phyloP scores from a whole-genome alignment of 2,113 vertebrate species.

The Hippocampus mohnikei region DNA sequence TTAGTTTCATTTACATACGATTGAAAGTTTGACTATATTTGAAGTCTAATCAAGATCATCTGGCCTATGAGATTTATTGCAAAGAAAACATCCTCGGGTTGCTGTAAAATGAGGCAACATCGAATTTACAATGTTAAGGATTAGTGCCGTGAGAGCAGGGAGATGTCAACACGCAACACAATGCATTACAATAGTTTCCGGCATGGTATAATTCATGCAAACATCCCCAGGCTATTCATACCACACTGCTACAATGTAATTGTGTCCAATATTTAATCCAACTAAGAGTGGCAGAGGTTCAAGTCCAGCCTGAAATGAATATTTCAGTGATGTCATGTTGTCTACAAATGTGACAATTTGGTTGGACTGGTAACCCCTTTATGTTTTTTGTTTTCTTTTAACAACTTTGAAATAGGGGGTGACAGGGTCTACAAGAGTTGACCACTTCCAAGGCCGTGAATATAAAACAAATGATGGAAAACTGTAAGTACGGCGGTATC shows the following conservation, averaged over 20 bases:
- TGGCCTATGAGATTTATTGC: slow-evolving; percentile 65
- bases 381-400: background rate
- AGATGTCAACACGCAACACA: slow-evolving; percentile 62
- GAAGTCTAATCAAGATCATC: slow-evolving; percentile 67
- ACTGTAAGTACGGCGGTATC: no score
- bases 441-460: no score
- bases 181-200: slow-evolving; percentile 66
- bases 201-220: slow-evolving; percentile 66
- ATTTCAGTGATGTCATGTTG: slow-evolving; percentile 49
- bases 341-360: slow-evolving; percentile 54
- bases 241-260: slow-evolving; percentile 65
- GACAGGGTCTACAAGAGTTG: no score
- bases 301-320: slow-evolving; percentile 64
- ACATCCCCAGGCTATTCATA: slow-evolving; percentile 71
- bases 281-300: slow-evolving; percentile 66
- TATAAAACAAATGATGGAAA: no score
- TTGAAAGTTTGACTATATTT: slow-evolving; percentile 63
- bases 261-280: slow-evolving; percentile 71
- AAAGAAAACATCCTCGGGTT: slow-evolving; percentile 64
- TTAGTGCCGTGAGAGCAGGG: slow-evolving; percentile 65
- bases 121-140: slow-evolving; percentile 58
- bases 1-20: slow-evolving; percentile 73
- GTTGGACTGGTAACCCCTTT: background rate
- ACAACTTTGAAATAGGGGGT: background rate
- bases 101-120: slow-evolving; percentile 62